phyloP scores from a whole-genome alignment of 2,797 vertebrate species.

The Centropyge bicolor region DNA sequence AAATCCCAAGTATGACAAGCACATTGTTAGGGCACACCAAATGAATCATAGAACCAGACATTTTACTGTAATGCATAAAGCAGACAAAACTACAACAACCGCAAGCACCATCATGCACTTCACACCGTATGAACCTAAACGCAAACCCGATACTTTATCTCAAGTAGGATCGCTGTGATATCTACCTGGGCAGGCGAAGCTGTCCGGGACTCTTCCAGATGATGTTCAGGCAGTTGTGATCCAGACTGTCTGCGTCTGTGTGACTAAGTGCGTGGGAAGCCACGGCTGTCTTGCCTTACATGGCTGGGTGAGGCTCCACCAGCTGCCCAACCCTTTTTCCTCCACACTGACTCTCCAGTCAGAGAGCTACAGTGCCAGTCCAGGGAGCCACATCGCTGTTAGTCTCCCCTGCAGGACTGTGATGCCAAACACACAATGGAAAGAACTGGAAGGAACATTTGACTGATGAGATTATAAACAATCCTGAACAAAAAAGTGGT shows the following conservation, averaged over 20 bases:
- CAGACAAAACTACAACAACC: constrained; percentile 25
- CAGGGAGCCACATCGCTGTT: neutral
- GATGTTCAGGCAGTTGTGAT: constrained; percentile 57
- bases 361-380: constrained; percentile 24
- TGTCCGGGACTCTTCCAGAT: constrained; percentile 39
- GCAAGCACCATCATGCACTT: neutral
- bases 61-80: neutral
- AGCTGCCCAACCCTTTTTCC: constrained; percentile 72
- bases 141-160: neutral
- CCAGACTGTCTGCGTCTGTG: constrained; percentile 46
- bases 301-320: constrained; percentile 74
- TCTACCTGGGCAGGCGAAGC: constrained; percentile 67
- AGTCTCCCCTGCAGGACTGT: constrained; percentile 69
- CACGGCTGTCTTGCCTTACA: constrained; percentile 67
- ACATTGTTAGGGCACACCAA: constrained; percentile 2
- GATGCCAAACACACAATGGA: constrained; percentile 39
- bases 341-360: constrained; percentile 43
- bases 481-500: neutral
- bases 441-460: constrained; percentile 35
- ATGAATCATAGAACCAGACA: constrained; percentile 24
- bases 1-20: neutral
- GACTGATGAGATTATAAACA: constrained; percentile 30
- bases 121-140: neutral
- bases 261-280: constrained; percentile 70
- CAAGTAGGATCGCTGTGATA: constrained; percentile 7